A percentile compares a stretch with the other conserved stretches of the same genome.
Evolutionary conservation across 2,113 vertebrate genomes (phyloP).

Genomic region (Zeus faber): DNA sequence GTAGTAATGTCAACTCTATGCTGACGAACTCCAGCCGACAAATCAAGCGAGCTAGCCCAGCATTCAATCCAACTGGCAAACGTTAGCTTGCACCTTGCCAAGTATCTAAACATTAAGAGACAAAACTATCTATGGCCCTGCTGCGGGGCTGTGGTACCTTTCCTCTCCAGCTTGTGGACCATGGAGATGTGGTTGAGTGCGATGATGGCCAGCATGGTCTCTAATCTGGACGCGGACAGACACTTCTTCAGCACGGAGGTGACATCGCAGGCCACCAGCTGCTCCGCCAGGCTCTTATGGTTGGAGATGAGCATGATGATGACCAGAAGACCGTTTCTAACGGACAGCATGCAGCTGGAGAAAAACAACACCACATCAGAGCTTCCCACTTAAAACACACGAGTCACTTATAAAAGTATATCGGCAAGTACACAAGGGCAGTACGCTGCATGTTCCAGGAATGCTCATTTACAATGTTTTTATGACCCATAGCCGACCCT

Average conservation of each 20-base stretch:
- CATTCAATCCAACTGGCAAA: too few relatives aligned
- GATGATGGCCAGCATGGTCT: constrained; percentile 77
- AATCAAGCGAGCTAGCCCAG: too few relatives aligned
- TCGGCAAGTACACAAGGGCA: too few relatives aligned
- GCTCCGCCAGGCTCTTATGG: constrained; percentile 87
- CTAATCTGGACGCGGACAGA: constrained; percentile 64
- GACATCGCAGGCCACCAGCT: constrained; percentile 78
- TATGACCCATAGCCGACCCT: too few relatives aligned
- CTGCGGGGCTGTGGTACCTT: constrained; percentile 48
- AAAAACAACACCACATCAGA: too few relatives aligned
- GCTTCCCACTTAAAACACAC: too few relatives aligned
- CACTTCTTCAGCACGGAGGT: constrained; percentile 74
- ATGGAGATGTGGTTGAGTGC: constrained; percentile 81
- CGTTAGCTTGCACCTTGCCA: not conserved
- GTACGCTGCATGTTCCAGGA: too few relatives aligned
- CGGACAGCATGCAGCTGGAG: constrained; percentile 79
- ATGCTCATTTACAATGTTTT: too few relatives aligned
- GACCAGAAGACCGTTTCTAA: constrained; percentile 85
- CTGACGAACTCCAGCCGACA: too few relatives aligned
- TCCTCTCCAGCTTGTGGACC: constrained; percentile 77
- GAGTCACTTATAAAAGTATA: too few relatives aligned
- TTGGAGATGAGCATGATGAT: constrained; percentile 83
- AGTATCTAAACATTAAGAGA: too few relatives aligned
- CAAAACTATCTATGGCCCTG: not conserved
- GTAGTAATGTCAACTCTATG: too few relatives aligned